Evolutionary conservation across 2,888 invertebrate species (phyloP), one percentile per base, ranked within the genome.

Genomic region (Pecten maximus): DNA sequence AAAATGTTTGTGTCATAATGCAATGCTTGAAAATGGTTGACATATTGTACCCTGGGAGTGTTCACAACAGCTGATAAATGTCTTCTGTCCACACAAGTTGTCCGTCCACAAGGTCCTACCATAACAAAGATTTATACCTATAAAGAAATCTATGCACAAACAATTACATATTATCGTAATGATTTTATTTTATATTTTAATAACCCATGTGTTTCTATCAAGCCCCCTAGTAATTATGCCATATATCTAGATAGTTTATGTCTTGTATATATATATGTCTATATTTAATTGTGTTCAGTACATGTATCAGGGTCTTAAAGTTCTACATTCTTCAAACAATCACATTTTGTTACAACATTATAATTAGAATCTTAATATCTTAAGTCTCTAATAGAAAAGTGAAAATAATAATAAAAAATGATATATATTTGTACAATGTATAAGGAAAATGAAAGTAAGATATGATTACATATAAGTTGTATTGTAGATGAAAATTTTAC

Each of bases 1-100:
- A 10, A 54, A 19, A 74, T 74, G 74, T 74, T 74, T 28, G 74
- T 74, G 74, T 74, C 74, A 74, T 74, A 74, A 74, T 35, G 74
- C 35, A 74, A 35, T 74, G 19, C 60, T n/a, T 60, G n/a, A 60
- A 6, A n/a, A 60, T 60, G n/a, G 48, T 48, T 48, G 54, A 23
- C n/a, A 15, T 54, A 23, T 54, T 35, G 74, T 28, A 74, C 35
- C 74, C 74, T 74, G 2, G 6, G 28, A 74, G 74, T 74, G 74
- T 74, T 74, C 74, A 74, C 74, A n/a, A 60, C 10, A 35, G 74
- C 35, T 74, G 74, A 35, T 44, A 12, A 10, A 44, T 74, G 28
- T 74, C 28, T 2, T 74, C 48, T 15, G 48, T 48, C 48, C 23
- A 54, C 23, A 54, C 54, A 23, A 54, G 12, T 54, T 74, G 74